These are phyloP conservation scores for Numenius phaeopus DNA, from an alignment of 2,797 vertebrate genomes.

Conservation along the genomic window DNA sequence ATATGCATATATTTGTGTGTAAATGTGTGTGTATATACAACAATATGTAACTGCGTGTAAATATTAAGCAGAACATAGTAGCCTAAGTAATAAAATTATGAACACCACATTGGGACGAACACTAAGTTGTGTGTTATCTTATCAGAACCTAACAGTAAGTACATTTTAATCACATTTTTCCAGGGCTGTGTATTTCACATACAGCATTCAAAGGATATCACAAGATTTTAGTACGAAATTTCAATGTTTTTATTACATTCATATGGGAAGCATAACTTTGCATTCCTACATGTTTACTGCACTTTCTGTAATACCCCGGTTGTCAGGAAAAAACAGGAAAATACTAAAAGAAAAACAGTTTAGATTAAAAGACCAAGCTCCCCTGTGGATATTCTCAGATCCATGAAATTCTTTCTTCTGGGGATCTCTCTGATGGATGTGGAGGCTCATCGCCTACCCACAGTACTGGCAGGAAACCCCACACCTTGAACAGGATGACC, in stretches of 20 bases:
- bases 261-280: slow-evolving; percentile 59
- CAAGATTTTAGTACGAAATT: slow-evolving; percentile 39
- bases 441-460: neutral
- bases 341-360: slow-evolving; percentile 50
- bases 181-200: neutral
- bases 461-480: slow-evolving; percentile 9
- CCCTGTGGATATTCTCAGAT: slow-evolving; percentile 52
- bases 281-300: slow-evolving; percentile 71
- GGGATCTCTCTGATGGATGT: slow-evolving; percentile 33
- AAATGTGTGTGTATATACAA: neutral
- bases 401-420: slow-evolving; percentile 55
- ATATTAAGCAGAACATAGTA: neutral
- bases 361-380: slow-evolving; percentile 58
- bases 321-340: slow-evolving; percentile 50
- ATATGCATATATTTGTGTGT: neutral
- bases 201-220: slow-evolving; percentile 24
- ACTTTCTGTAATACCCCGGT: slow-evolving; percentile 44
- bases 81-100: neutral
- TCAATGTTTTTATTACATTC: slow-evolving; percentile 60
- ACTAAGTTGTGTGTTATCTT: neutral
- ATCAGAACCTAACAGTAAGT: neutral
- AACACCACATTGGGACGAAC: neutral
- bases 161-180: neutral
- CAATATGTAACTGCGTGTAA: neutral
- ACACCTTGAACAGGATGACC: slow-evolving; percentile 51